phyloP scores from a whole-genome alignment of 2,888 invertebrate genomes.

The Tyria jacobaeae region DNA sequence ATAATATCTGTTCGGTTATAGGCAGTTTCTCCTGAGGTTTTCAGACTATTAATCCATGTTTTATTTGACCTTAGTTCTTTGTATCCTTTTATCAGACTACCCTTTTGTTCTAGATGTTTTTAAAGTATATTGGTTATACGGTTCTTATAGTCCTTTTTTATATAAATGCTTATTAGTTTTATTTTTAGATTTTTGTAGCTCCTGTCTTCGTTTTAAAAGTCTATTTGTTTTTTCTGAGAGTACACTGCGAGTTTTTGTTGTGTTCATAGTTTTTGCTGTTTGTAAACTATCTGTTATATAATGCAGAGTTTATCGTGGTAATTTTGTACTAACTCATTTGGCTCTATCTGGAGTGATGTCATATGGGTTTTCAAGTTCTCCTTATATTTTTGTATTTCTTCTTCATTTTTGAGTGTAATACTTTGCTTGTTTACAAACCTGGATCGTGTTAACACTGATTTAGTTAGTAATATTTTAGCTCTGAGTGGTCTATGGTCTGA shows the following conservation, averaged over 20 bases:
- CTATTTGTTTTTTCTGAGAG: neutral
- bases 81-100: neutral
- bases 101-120: too few species aligned
- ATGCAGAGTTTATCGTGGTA: constrained; percentile 6
- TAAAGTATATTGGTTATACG: neutral
- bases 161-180: too few species aligned
- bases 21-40: neutral
- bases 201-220: constrained; percentile 1
- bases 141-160: too few species aligned
- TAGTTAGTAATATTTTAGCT: constrained; percentile 17
- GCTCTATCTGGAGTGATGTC: constrained; percentile 4
- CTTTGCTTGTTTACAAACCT: constrained; percentile 9
- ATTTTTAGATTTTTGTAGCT: too few species aligned
- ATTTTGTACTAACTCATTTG: neutral
- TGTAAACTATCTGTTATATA: neutral
- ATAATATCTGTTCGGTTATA: neutral
- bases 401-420: constrained; percentile 2
- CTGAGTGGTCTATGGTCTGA: constrained; percentile 14
- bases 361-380: constrained; percentile 10
- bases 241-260: neutral
- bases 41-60: constrained; percentile 2
- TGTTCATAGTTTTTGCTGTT: neutral
- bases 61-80: neutral
- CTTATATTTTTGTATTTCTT: constrained; percentile 12
- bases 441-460: constrained; percentile 9